Conservation (phyloP, 2,113 vertebrate genomes). For the Uropsilus gracilis region DNA sequence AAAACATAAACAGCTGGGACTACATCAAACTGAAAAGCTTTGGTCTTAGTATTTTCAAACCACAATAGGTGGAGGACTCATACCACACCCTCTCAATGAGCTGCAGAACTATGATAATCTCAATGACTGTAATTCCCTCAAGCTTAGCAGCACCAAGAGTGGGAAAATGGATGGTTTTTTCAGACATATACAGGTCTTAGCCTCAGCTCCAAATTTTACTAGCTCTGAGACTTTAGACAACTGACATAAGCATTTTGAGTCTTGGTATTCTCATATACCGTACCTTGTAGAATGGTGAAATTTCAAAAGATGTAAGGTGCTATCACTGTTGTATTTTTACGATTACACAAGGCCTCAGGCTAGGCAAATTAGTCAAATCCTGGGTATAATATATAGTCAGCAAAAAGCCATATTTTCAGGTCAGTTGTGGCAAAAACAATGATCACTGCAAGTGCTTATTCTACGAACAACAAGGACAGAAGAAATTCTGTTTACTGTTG, state of each 20-base stretch:
- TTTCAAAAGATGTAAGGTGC: background rate
- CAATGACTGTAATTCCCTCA: background rate
- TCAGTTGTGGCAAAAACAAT: constrained; percentile 18
- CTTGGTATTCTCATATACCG: background rate
- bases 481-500: constrained; percentile 29
- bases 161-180: background rate
- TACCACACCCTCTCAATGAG: background rate
- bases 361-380: background rate
- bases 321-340: constrained; percentile 33
- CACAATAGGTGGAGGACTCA: background rate
- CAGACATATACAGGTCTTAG: background rate
- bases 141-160: background rate
- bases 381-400: constrained; percentile 28
- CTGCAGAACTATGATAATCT: background rate
- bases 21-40: too few relatives aligned
- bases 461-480: background rate
- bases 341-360: background rate
- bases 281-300: background rate
- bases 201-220: background rate
- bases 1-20: too few relatives aligned
- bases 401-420: constrained; percentile 16
- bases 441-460: constrained; percentile 18
- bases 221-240: background rate
- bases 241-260: background rate
- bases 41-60: constrained; percentile 19